A percentile compares a stretch with the other conserved stretches of the same genome.
These are phyloP conservation scores for Lemur catta DNA, from an alignment of 2,797 vertebrate genomes.

Conservation along the genomic window DNA sequence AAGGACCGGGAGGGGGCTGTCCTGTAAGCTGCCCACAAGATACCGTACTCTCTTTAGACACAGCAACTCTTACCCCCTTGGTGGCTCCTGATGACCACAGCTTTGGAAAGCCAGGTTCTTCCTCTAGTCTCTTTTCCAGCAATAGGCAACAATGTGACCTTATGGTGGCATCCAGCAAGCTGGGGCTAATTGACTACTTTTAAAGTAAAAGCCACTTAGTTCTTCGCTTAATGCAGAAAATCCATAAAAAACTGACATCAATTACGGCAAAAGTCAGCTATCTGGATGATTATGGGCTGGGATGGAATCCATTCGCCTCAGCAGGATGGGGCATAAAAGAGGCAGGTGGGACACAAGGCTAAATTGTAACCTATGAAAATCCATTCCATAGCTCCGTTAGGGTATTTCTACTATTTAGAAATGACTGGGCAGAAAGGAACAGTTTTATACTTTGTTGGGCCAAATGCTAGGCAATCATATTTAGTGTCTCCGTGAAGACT, in stretches of 20 bases:
- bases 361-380: neutral
- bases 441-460: neutral
- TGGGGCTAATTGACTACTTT: slow-evolving; percentile 64
- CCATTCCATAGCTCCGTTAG: neutral
- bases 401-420: slow-evolving; percentile 26
- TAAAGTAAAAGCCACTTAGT: slow-evolving; percentile 78
- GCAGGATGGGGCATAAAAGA: slow-evolving; percentile 19
- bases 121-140: neutral
- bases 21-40: neutral
- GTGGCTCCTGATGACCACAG: neutral
- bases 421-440: neutral
- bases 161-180: slow-evolving; percentile 27
- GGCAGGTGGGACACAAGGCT: slow-evolving; percentile 17
- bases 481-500: neutral
- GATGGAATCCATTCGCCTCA: slow-evolving; percentile 52
- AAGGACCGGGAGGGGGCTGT: neutral
- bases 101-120: neutral
- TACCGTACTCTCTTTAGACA: accelerated
- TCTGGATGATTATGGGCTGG: slow-evolving; percentile 48
- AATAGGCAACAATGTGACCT: neutral
- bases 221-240: slow-evolving; percentile 64
- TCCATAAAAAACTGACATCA: slow-evolving; percentile 70
- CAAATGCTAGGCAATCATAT: neutral
- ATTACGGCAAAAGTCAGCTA: slow-evolving; percentile 65
- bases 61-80: neutral